Percentiles rank a stretch among this genome's conserved stretches.
Evolutionary conservation across 2,888 invertebrate genomes (phyloP).

Genomic region (Habroteleia sp.): DNA sequence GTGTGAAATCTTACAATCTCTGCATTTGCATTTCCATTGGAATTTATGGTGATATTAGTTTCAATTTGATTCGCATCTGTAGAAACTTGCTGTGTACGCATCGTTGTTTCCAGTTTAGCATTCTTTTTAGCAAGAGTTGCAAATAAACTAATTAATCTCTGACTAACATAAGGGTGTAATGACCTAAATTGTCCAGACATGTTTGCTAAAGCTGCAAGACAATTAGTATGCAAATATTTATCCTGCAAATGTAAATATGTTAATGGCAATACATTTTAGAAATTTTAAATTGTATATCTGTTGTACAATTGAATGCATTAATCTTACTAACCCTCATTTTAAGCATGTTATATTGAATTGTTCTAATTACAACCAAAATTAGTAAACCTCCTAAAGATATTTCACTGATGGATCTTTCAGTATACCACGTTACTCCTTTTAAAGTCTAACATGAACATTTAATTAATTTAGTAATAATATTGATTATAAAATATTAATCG

Average conservation of each 20-base stretch:
- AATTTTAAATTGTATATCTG: too few species aligned
- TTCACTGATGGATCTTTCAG: constrained; percentile 93
- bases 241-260: constrained; percentile 87
- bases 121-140: constrained; percentile 95
- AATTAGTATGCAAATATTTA: constrained; percentile 99
- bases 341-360: constrained; percentile 98
- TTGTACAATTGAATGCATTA: too few species aligned
- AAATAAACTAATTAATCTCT: constrained; percentile 94
- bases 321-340: constrained; percentile 87
- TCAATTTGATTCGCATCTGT: constrained; percentile 65
- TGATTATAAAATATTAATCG: too few species aligned
- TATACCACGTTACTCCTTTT: constrained; percentile 95
- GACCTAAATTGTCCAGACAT: constrained; percentile 97
- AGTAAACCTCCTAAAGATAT: constrained; percentile 96
- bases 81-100: constrained; percentile 68
- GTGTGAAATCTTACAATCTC: constrained; percentile 71
- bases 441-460: constrained; percentile 85
- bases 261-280: too few species aligned
- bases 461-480: too few species aligned
- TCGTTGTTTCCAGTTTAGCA: constrained; percentile 83
- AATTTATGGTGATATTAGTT: constrained; percentile 66
- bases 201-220: constrained; percentile 98
- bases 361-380: constrained; percentile 96
- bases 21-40: constrained; percentile 71
- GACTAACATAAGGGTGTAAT: constrained; percentile 97